Base-by-base conservation (phyloP, 2,113 vertebrate species). In the Prionailurus viverrinus region DNA sequence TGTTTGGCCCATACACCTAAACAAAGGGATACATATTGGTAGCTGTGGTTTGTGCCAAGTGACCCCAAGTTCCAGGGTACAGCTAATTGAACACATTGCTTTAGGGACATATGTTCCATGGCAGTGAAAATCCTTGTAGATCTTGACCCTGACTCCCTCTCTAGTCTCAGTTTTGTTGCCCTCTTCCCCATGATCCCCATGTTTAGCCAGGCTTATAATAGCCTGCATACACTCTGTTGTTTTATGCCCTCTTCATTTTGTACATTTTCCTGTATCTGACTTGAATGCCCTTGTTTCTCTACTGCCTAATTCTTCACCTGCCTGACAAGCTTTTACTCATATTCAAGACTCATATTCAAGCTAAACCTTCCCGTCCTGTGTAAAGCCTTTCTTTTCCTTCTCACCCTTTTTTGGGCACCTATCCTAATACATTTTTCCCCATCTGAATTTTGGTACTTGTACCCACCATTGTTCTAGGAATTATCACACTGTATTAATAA, bases 121-220 rank as follows among this genome's bases (percentile, higher is more conserved):
- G 19, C 82, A 89, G 45, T 13, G 8, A 66, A 45, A 15, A 27
- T 8, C 29, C 19, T 63, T 68, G 1, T 25, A 86, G 71, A 51
- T 51, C 84, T 80, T n/a, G 9, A 4, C 23, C 15, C 11, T 89
- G 21, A 25, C 23, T 55, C 45, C 14, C 19, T 82, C n/a, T 95
- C 39, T 51, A 53, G 61, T 69, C 55, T 89, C 45, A 90, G 29
- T 92, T 97, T 92, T 95, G 18, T 76, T 80, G 16, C 5, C 51
- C 2, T 1, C 16, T 82, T 96, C 13, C 6, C 78, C 14, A 7
- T 76, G 25, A 3, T 66, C 27, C 19, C 58, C 95, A 11, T 63
- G 19, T 21, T 94, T 69, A 84, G 25, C 19, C 18, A 12, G 69
- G 29, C 25, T 21, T 33, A 39, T 0, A 7, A 10, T 6, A 45